Conservation (phyloP, 2,888 invertebrate species). For the Pammene fasciana region DNA sequence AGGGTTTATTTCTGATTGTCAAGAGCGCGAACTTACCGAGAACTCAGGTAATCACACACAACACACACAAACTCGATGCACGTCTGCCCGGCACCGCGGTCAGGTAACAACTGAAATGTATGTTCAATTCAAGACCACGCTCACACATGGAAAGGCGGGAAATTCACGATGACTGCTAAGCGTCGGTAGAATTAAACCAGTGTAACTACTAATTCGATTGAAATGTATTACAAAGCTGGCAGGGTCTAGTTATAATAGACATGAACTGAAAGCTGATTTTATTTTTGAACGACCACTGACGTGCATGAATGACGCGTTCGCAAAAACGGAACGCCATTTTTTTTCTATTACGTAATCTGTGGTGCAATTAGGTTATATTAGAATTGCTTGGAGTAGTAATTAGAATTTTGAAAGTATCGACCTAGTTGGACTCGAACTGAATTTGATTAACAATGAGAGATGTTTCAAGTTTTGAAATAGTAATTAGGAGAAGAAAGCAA, state of each 20-base stretch:
- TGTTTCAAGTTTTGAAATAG: not conserved
- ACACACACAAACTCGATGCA: conserved; percentile 53
- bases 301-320: conserved; percentile 29
- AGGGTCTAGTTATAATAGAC: not conserved
- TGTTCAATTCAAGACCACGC: conserved; percentile 53
- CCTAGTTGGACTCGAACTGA: conserved; percentile 27
- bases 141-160: not conserved
- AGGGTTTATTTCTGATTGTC: conserved; percentile 72
- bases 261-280: no score
- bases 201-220: not conserved
- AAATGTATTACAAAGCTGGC: not conserved
- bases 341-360: conserved; percentile 24
- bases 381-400: conserved; percentile 22
- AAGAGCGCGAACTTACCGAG: conserved; percentile 68
- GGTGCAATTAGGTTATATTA: conserved; percentile 28
- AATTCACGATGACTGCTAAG: not conserved
- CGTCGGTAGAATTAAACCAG: not conserved
- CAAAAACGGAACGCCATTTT: conserved; percentile 34
- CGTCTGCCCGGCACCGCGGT: conserved; percentile 56
- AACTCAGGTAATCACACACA: conserved; percentile 64
- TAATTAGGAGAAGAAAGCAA: conserved; percentile 14
- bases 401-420: conserved; percentile 32
- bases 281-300: not conserved
- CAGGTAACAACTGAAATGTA: conserved; percentile 63
- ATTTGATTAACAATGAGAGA: conserved; percentile 4